Evolutionary conservation across 2,888 invertebrate genomes (phyloP), one percentile per base, ranked within the genome.

Genomic region (Trypoxylon attenuatum): DNA sequence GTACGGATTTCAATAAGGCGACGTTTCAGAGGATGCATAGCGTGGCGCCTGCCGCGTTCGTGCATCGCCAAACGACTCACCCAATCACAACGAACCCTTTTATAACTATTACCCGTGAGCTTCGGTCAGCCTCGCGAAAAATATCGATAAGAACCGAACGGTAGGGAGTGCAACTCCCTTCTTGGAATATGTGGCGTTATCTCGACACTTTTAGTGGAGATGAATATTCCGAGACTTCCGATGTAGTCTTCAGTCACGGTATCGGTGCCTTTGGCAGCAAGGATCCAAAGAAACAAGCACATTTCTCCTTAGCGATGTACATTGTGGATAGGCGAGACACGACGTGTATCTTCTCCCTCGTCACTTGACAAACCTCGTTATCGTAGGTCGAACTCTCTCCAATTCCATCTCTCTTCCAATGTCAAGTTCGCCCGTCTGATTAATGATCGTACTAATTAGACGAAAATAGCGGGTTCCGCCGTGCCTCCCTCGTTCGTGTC

Each of bases 1-100:
- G n/a, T n/a, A n/a, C n/a, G n/a, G n/a, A n/a, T n/a, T 69, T 69
- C 47, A 70, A 72, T 77, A 72, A 71, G 62, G 57, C 22, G 33
- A 57, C 47, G 55, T 47, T 39, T 5, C 58, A 21, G 8, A 18
- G 38, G 53, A 51, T 38, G 21, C 19, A 45, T 46, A 42, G 25
- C 57, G 49, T 13, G 16, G 46, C 15, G 19, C 50, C 47, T 50
- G 51, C 38, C 60, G 52, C 19, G 16, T 21, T 39, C 5, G 41
- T 19, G 8, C 41, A 16, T 5, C 33, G 13, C 49, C n/a, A n/a
- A n/a, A n/a, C 21, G 63, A 10, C 5, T 10, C 52, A 61, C 39
- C 61, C 63, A 64, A 70, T 52, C 62, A 79, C 78, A 79, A 78
- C 60, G 70, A 59, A 56, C 51, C 63, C 62, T 72, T 73, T 75